Evolutionary conservation across 2,888 invertebrate species (phyloP).

Genomic region (Malthinus flaveolus): DNA sequence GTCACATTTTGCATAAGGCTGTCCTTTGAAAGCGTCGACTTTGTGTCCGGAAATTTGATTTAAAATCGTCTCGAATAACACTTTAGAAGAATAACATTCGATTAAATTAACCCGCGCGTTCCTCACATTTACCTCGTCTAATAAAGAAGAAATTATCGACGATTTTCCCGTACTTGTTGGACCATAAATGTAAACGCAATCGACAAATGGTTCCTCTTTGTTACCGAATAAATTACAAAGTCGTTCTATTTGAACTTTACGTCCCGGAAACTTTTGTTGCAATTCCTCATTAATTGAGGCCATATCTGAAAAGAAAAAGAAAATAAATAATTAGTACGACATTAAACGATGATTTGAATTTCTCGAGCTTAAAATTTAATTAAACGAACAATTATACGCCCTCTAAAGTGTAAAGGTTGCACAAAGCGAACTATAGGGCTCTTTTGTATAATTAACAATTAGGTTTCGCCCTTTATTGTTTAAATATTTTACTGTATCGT

Average conservation of each 20-base stretch:
- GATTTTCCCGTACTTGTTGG: conserved; percentile 84
- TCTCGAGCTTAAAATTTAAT: too few relatives aligned
- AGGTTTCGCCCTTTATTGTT: too few relatives aligned
- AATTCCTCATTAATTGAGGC: conserved; percentile 22
- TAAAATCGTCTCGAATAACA: conserved; percentile 76
- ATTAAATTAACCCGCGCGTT: conserved; percentile 75
- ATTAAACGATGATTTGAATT: too few relatives aligned
- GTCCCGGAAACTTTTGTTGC: conserved; percentile 42
- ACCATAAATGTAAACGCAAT: conserved; percentile 78
- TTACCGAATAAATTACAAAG: conserved; percentile 53
- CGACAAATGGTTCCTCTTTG: conserved; percentile 64
- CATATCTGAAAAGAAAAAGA: conserved; percentile 5
- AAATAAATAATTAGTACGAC: not conserved
- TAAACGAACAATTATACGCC: too few relatives aligned
- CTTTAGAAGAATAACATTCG: conserved; percentile 77
- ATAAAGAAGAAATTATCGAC: conserved; percentile 64
- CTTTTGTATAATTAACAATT: too few relatives aligned
- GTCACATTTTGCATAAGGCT: conserved; percentile 63
- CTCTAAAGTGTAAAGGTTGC: too few relatives aligned
- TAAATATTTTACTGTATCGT: too few relatives aligned
- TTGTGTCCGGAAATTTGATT: conserved; percentile 58
- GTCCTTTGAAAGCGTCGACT: conserved; percentile 51
- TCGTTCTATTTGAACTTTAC: conserved; percentile 47
- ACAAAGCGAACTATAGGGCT: too few relatives aligned
- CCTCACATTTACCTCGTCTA: conserved; percentile 62